Conservation (phyloP, 2,113 vertebrate species). For the Trematomus loennbergii region DNA sequence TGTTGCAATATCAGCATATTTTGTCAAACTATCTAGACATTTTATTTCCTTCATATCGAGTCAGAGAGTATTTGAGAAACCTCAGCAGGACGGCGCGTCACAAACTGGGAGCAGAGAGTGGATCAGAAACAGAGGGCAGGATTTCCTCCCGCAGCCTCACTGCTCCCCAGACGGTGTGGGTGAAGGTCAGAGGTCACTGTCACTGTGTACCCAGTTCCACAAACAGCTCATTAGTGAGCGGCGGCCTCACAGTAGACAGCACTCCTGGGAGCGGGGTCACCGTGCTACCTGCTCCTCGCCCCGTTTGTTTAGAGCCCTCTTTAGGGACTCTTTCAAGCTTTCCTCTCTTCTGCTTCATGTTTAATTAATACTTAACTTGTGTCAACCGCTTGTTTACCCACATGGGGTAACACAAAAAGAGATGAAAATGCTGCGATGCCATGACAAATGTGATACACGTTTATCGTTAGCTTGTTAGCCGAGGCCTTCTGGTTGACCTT, state of each 20-base stretch:
- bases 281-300: conserved; percentile 76
- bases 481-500: conserved; percentile 24
- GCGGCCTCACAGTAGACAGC: conserved; percentile 73
- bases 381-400: conserved; percentile 80
- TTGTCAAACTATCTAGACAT: too few species aligned
- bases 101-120: conserved; percentile 46
- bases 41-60: too few species aligned
- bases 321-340: conserved; percentile 70
- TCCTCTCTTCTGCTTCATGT: conserved; percentile 74
- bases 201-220: conserved; percentile 83
- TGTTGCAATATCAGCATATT: too few species aligned
- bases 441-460: conserved; percentile 33
- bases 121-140: conserved; percentile 32
- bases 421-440: conserved; percentile 35
- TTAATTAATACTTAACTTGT: conserved; percentile 88
- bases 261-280: conserved; percentile 75
- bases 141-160: conserved; percentile 59
- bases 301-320: conserved; percentile 81
- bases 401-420: conserved; percentile 55
- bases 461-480: conserved; percentile 48
- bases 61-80: conserved; percentile 14
- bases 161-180: conserved; percentile 77
- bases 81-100: neutral
- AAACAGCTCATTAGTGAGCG: conserved; percentile 87
- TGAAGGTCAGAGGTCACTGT: conserved; percentile 83